A percentile compares a stretch with the other conserved stretches of the same genome.
Evolutionary conservation across 2,888 invertebrate species (phyloP).

Genomic region (Serrognathus titanus): DNA sequence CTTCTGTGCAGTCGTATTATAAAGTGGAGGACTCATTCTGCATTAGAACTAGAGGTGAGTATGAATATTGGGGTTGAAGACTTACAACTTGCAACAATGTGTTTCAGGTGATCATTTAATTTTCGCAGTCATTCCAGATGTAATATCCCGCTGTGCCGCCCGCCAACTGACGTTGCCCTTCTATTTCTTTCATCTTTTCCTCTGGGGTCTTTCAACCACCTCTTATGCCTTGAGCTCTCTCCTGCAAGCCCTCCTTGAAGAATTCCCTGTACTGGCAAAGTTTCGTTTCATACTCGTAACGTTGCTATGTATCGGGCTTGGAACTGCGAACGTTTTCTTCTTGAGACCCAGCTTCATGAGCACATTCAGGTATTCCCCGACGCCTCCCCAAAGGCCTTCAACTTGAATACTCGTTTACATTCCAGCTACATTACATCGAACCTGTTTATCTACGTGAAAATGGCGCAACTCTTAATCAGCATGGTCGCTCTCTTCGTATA

Average conservation of each 20-base stretch:
- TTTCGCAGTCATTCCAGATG: slow-evolving; percentile 14
- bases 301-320: background rate
- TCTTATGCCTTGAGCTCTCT: slow-evolving; percentile 8
- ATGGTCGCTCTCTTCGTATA: slow-evolving; percentile 13
- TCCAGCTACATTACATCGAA: too few species aligned
- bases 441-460: background rate
- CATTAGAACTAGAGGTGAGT: background rate
- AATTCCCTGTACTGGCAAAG: slow-evolving; percentile 3
- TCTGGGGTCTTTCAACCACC: slow-evolving; percentile 10
- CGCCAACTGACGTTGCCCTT: slow-evolving; percentile 10
- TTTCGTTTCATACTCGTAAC: slow-evolving; percentile 7
- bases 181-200: slow-evolving; percentile 13
- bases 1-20: slow-evolving; percentile 1
- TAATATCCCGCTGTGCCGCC: slow-evolving; percentile 3
- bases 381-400: too few species aligned
- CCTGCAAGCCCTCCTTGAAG: slow-evolving; percentile 10
- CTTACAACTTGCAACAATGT: too few species aligned
- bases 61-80: too few species aligned
- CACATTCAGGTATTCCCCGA: too few species aligned
- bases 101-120: slow-evolving; percentile 3
- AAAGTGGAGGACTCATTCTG: background rate
- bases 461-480: slow-evolving; percentile 7
- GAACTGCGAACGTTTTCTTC: background rate
- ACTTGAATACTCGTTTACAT: too few species aligned
- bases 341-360: background rate